Percentiles rank a stretch among this genome's conserved stretches.
These are phyloP conservation scores for Dendrocincla tyrannina DNA, from an alignment of 2,797 vertebrate genomes.

Conservation along the genomic window DNA sequence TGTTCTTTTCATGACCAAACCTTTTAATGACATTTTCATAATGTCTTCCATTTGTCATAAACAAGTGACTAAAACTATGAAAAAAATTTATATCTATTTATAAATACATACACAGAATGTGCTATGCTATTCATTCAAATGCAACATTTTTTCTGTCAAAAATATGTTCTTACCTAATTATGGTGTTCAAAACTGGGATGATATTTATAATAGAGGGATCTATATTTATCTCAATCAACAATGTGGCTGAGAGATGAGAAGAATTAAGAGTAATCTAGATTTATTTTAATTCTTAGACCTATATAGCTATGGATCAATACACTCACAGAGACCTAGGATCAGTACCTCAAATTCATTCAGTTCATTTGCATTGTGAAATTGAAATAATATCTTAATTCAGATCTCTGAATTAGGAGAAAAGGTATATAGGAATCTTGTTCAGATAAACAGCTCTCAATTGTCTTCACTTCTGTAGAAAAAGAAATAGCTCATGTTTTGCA, in stretches of 20 bases:
- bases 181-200: not conserved
- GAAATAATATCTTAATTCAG: not conserved
- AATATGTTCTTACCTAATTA: not conserved
- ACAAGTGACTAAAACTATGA: not conserved
- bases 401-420: not conserved
- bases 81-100: not conserved
- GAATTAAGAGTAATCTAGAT: not conserved
- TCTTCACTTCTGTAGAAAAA: not conserved
- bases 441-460: not conserved
- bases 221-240: not conserved
- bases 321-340: not conserved
- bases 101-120: not conserved
- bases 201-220: not conserved
- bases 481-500: not conserved
- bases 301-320: not conserved
- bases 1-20: not conserved
- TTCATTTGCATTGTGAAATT: not conserved
- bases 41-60: not conserved
- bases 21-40: not conserved
- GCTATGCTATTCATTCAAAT: not conserved
- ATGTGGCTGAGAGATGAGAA: not conserved
- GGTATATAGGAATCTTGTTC: not conserved
- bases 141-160: not conserved
- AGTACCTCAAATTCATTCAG: not conserved
- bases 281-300: not conserved